phyloP scores from a whole-genome alignment of 1,140 invertebrate species.

The Leptoteleia sp. region DNA sequence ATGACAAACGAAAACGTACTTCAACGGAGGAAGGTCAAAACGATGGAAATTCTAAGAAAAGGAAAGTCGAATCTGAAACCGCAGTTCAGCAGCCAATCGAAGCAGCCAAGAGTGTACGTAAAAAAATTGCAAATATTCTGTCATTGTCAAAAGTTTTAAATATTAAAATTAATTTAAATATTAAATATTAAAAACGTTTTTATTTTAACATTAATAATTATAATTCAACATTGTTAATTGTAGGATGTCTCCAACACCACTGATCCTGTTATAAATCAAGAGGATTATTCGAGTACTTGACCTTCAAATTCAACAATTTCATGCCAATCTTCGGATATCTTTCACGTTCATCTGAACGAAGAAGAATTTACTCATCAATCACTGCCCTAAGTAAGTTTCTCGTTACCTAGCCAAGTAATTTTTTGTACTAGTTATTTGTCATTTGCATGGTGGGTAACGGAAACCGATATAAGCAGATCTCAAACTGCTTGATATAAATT shows the following conservation, averaged over 20 bases:
- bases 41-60: slow-evolving; percentile 19
- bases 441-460: background rate
- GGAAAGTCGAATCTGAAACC: slow-evolving; percentile 14
- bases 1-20: slow-evolving; percentile 21
- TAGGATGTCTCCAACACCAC: slow-evolving; percentile 17
- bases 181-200: no score
- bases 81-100: background rate
- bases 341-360: slow-evolving; percentile 25
- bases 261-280: slow-evolving; percentile 9
- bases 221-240: background rate
- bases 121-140: no score
- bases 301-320: slow-evolving; percentile 13
- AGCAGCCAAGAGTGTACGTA: no score
- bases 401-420: no score
- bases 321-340: slow-evolving; percentile 35
- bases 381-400: slow-evolving; percentile 46
- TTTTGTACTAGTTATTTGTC: no score
- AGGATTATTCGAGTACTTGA: slow-evolving; percentile 42
- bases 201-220: background rate
- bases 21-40: background rate
- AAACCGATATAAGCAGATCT: slow-evolving; percentile 7
- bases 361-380: slow-evolving; percentile 30
- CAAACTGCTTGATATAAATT: slow-evolving; percentile 1
- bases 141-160: no score
- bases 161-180: no score